A percentile compares a stretch with the other conserved stretches of the same genome.
Conservation (phyloP, 2,113 vertebrate species). For the Plestiodon gilberti region DNA sequence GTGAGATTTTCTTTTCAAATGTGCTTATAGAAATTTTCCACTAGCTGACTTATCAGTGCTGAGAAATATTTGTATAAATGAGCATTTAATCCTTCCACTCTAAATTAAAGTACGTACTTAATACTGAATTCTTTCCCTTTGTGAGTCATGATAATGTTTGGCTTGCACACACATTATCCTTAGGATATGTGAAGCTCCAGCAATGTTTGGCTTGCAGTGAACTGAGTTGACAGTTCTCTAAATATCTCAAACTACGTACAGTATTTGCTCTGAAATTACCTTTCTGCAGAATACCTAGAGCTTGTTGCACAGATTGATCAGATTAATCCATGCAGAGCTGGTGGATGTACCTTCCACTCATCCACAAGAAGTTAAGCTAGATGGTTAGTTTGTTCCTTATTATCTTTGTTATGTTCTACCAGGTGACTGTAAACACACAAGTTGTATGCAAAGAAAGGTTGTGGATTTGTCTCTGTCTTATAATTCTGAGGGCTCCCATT, state of each 20-base stretch:
- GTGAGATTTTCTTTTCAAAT: not conserved
- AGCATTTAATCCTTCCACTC: not conserved
- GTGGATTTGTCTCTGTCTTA: too few species aligned
- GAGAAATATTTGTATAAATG: not conserved
- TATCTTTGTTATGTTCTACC: too few species aligned
- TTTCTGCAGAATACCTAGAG: not conserved
- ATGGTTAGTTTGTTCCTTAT: too few species aligned
- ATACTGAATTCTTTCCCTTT: not conserved
- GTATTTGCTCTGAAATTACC: not conserved
- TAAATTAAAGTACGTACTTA: conserved; percentile 4
- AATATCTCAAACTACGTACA: not conserved
- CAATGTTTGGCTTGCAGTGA: not conserved
- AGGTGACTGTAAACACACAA: too few species aligned
- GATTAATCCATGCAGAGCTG: too few species aligned
- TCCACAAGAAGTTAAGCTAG: too few species aligned
- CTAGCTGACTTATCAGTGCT: conserved; percentile 1
- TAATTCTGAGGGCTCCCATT: too few species aligned
- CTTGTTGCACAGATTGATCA: not conserved
- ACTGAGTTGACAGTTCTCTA: not conserved
- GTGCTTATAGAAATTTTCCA: not conserved
- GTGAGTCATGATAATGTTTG: not conserved
- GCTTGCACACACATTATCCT: not conserved
- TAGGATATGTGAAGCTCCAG: not conserved
- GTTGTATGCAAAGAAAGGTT: too few species aligned
- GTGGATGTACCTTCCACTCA: not conserved